Base-by-base conservation (phyloP, 30 jellyfish, hydroid and myxozoan genomes). In the Hydra vulgaris region DNA sequence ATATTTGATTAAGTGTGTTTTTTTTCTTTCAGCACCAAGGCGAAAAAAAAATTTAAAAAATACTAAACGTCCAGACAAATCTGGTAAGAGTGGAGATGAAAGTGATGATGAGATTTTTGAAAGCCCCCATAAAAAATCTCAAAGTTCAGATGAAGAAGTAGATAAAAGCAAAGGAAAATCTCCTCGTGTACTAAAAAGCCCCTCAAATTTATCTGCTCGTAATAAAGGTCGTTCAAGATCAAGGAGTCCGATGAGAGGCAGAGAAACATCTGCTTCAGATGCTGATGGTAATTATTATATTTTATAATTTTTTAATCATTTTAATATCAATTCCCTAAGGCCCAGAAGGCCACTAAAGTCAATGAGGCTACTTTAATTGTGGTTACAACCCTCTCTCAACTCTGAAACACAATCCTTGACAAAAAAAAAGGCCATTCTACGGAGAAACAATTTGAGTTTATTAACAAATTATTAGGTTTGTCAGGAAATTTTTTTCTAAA, bases 151-250 rank as follows among this genome's bases (percentile, higher is more conserved):
- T 23, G 87, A 80, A 7, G 87, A 70, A n/a, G 71, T 26, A 17
- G 72, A 7, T 27, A 7, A 20, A 19, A 20, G 18, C 1, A 27
- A 20, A 3, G 69, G 73, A 66, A 23, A 19, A 69, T 1, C n/a
- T 18, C 74, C 72, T 22, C 68, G 87, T 19, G 26, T 21, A 23
- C 54, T 81, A 22, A 78, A 53, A 5, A 78, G 85, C 54, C 85
- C 85, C 21, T 74, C 81, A 0, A 73, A 73, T 26, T 15, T 66
- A 69, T 80, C 87, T 61, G 71, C 61, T 21, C 66, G 69, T 16
- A 54, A 56, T 20, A 70, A 70, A 23, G 87, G 87, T 21, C 87
- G 87, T 18, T 69, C 87, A n/a, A 26, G 87, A 23, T 80, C 87
- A 23, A 80, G 70, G 54, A 80, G 87, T 70, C 87, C 87, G 3